Evolutionary conservation across 2,888 invertebrate species (phyloP).

Genomic region (Podabrus alpinus): DNA sequence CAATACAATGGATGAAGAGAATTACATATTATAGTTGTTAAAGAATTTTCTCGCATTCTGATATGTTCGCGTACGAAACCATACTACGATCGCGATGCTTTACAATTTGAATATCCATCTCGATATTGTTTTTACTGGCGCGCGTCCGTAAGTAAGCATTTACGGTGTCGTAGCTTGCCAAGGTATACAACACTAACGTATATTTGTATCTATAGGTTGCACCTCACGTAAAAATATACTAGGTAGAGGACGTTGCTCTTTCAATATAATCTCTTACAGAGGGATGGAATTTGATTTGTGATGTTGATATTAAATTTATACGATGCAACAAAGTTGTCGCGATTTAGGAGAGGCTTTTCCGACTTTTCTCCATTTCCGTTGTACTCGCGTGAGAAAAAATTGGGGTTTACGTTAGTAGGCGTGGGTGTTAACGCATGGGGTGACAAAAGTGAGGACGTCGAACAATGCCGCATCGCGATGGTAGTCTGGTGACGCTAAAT

Average conservation of each 20-base stretch:
- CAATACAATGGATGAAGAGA: neutral
- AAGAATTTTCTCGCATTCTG: constrained; percentile 23
- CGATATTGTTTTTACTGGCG: constrained; percentile 50
- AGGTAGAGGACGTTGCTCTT: constrained; percentile 40
- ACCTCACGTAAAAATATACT: constrained; percentile 49
- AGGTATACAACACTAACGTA: constrained; percentile 45
- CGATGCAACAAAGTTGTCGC: constrained; percentile 14
- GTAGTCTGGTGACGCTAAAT: constrained; percentile 36
- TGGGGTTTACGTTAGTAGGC: constrained; percentile 33
- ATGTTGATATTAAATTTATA: constrained; percentile 45
- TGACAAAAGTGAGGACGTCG: constrained; percentile 34
- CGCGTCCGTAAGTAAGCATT: constrained; percentile 39
- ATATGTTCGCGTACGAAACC: constrained; percentile 42
- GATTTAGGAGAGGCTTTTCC: constrained; percentile 32
- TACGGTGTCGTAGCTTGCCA: constrained; percentile 40
- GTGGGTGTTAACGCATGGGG: constrained; percentile 39
- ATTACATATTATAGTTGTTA: neutral
- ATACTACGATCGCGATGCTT: constrained; percentile 42
- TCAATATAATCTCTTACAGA: constrained; percentile 44
- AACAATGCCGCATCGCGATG: constrained; percentile 41
- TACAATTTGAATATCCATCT: constrained; percentile 39
- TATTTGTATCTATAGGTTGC: constrained; percentile 44
- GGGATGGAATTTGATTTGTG: constrained; percentile 44
- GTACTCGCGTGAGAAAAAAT: constrained; percentile 30
- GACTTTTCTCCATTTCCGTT: constrained; percentile 36